Evolutionary conservation across 2,797 vertebrate species (phyloP).

Genomic region (Myiothlypis chrysogaster): DNA sequence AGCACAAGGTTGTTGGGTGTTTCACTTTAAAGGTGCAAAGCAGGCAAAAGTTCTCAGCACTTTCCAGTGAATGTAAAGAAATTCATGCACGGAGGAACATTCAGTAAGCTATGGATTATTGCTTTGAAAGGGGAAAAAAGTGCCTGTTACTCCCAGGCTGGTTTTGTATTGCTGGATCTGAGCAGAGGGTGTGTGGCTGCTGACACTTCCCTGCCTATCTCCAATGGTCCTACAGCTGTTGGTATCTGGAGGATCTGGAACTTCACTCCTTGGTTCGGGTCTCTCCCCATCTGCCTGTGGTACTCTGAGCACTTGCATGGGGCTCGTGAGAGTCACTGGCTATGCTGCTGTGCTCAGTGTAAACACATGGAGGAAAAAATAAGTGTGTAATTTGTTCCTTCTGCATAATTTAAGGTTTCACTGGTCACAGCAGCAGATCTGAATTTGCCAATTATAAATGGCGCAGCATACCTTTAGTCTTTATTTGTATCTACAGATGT

Average conservation of each 20-base stretch:
- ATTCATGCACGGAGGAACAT: not conserved
- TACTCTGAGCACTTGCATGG: not conserved
- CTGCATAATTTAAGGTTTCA: not conserved
- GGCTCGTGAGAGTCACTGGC: rapidly evolving
- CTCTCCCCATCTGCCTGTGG: not conserved
- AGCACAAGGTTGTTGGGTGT: rapidly evolving
- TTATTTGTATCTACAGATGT: not conserved
- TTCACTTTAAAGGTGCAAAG: not conserved
- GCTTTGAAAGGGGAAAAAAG: not conserved
- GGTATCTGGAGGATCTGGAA: not conserved
- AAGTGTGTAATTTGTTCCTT: not conserved
- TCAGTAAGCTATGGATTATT: not conserved
- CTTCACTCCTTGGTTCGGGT: not conserved
- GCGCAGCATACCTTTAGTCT: not conserved
- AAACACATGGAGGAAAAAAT: not conserved
- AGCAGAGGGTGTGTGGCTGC: not conserved
- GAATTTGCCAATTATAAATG: not conserved
- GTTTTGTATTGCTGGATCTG: not conserved
- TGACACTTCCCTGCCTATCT: not conserved
- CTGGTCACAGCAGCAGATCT: not conserved
- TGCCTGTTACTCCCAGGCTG: not conserved
- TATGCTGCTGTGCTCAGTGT: not conserved
- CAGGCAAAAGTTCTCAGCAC: not conserved
- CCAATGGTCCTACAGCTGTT: not conserved
- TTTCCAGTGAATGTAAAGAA: not conserved